A percentile compares a stretch with the other conserved stretches of the same genome.
Evolutionary conservation across 1,140 invertebrate genomes (phyloP).

Genomic region (Venturia canescens): DNA sequence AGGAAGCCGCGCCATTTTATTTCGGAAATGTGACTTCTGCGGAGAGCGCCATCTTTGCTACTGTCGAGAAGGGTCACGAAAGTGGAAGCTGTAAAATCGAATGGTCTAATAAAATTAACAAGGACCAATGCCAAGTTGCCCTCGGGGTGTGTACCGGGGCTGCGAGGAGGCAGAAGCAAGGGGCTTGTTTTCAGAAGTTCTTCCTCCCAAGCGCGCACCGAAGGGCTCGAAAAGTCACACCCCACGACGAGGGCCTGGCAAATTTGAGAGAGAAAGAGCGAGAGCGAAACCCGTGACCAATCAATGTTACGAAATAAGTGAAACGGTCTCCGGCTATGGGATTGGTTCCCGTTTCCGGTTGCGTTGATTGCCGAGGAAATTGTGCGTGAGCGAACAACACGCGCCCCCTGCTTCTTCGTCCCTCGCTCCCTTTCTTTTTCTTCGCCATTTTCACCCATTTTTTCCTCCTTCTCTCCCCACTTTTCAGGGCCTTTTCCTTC

Average conservation of each 20-base stretch:
- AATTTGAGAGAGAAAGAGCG: not conserved
- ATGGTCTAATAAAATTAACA: conserved; percentile 66
- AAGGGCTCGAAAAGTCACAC: conserved; percentile 65
- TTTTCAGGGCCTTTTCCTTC: conserved; percentile 27
- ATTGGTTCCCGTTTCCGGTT: conserved; percentile 67
- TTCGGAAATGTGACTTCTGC: not conserved
- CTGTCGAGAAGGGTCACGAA: not conserved
- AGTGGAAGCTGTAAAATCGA: conserved; percentile 54
- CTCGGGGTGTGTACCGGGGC: conserved; percentile 27
- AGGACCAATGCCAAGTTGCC: conserved; percentile 59
- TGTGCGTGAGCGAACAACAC: conserved; percentile 61
- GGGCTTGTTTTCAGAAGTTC: conserved; percentile 17
- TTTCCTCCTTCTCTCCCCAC: not conserved
- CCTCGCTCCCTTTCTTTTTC: not conserved
- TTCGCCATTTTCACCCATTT: not conserved
- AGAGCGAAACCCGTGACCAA: conserved; percentile 65
- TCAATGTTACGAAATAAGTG: conserved; percentile 64
- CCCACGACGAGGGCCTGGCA: conserved; percentile 40
- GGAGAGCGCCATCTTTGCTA: conserved; percentile 55
- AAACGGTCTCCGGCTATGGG: conserved; percentile 56
- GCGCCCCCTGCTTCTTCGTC: conserved; percentile 51
- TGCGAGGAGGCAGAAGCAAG: not conserved
- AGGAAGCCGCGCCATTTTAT: not conserved
- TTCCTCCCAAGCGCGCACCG: conserved; percentile 31
- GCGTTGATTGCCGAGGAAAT: conserved; percentile 69